Evolutionary conservation across 2,113 vertebrate genomes (phyloP), one percentile per base, ranked within the genome.

Genomic region (Rutilus rutilus): DNA sequence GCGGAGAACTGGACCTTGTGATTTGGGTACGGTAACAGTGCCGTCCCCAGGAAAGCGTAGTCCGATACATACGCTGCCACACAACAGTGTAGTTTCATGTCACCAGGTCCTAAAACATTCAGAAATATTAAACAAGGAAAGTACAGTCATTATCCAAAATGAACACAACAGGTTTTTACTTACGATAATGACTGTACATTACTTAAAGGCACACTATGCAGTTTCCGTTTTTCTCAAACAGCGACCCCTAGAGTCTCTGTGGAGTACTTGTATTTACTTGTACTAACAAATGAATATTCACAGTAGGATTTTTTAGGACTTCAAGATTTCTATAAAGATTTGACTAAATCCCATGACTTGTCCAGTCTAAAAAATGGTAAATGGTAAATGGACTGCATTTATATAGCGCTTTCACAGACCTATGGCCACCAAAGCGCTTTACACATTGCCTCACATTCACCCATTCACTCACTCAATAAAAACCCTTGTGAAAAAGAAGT

Each of bases 81-180:
- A 0, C 98, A 99, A 93, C 97, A 98, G 89, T 99, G 98, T 90
- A 98, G 93, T 90, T 97, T 99, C 95, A 97, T 97, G 92, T 98
- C 95, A 0, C 95, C 96, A 85, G 95, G 92, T 74, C 96, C 96
- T 96, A 74, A 4, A 67, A 87, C 33, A 62, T 11, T 21, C 21
- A 4, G 11, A 67, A 45, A 2, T n/a, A 8, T 54, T 33, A 36
- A 39, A 21, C 39, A n/a, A 12, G 12, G 23, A 1, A 73, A 12
- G 30, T 9, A 33, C 14, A 17, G 19, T 33, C 65, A 33, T 6
- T 67, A 67, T 67, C 27, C 14, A 14, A 17, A 33, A 33, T 17
- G 0, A 69, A 33, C 10, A 76, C 59, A 60, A 60, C 21, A 60
- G 59, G 2, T 64, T 14, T 15, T 25, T 60, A n/a, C 57, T n/a